These are phyloP conservation scores for Daphoenositta chrysoptera DNA, from an alignment of 2,113 vertebrate species.

Conservation along the genomic window DNA sequence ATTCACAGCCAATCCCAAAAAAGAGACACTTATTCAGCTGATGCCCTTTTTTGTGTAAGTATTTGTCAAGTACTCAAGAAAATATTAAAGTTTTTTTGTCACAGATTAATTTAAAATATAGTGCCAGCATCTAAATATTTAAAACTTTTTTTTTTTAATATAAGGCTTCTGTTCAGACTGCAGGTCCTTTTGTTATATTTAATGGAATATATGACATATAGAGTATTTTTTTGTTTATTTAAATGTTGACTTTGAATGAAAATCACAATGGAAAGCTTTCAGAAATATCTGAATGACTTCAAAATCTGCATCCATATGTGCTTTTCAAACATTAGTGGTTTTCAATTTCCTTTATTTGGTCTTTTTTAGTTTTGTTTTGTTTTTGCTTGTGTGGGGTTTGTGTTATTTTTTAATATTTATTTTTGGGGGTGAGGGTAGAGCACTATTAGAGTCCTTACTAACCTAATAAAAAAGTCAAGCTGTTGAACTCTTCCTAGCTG, in stretches of 20 bases:
- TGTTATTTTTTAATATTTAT: not conserved
- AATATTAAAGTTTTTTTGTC: not conserved
- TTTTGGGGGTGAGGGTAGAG: not conserved
- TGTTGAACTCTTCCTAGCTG: not conserved
- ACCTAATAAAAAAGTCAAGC: not conserved
- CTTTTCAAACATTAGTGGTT: not conserved
- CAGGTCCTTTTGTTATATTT: not conserved
- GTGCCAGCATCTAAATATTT: not conserved
- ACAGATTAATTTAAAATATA: not conserved
- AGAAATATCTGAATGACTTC: not conserved
- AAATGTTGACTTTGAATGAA: not conserved
- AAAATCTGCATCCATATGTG: not conserved
- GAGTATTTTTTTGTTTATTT: not conserved
- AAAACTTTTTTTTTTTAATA: not conserved
- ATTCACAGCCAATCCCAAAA: constrained; percentile 87
- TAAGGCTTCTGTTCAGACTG: not conserved
- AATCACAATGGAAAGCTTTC: not conserved
- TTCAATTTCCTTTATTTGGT: not conserved
- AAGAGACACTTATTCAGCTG: constrained; percentile 88
- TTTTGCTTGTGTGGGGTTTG: not conserved
- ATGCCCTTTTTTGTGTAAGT: constrained; percentile 96
- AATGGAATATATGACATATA: not conserved
- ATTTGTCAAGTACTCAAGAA: not conserved
- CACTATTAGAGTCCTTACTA: not conserved
- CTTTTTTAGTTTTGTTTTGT: not conserved